Evolutionary conservation across 2,113 vertebrate genomes (phyloP), one percentile per base, ranked within the genome.

Genomic region (Brachypodius melanocephalos): DNA sequence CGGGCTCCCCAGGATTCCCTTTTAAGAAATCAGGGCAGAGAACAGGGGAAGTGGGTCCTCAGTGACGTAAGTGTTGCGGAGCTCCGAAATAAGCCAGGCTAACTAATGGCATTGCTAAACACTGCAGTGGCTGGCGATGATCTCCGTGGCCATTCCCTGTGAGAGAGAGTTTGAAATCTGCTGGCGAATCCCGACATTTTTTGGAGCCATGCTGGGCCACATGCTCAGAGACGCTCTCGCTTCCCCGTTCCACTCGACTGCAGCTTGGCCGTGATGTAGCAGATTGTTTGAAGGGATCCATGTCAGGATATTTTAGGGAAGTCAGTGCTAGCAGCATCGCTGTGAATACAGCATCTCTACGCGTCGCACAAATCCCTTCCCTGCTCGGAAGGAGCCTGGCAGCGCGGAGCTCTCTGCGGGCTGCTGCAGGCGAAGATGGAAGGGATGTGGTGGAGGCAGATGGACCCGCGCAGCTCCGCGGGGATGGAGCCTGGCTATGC

Each of bases 221-320:
- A 8, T 12, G 68, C 85, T 46, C 9, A 7, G 32, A 43, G 80
- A 66, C 31, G 57, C 10, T 13, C 82, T 79, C 8, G 5, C 55
- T 49, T 38, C 80, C 61, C 54, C 0, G 3, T 20, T 67, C 79
- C 5, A 29, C 54, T 46, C 8, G 4, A 3, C 48, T 17, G 71
- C 75, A 14, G 65, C 65, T 43, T 26, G 6, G 3, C 74, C 1
- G 7, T 28, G 52, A 54, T 25, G 80, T 20, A 52, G 91, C 80
- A 90, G 91, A 55, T 81, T 68, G 86, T 80, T 90, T 20, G 78
- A 61, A 93, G 62, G 84, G 76, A 85, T 87, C 84, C 69, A 6
- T 72, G 74, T 77, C 80, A 85, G 81, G 87, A 15, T 91, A 79
- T 90, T 96, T 93, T 71, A 63, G 88, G 77, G 71, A 78, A 87